Conservation (phyloP, 2,888 invertebrate genomes). For the Melanotus villosus region DNA sequence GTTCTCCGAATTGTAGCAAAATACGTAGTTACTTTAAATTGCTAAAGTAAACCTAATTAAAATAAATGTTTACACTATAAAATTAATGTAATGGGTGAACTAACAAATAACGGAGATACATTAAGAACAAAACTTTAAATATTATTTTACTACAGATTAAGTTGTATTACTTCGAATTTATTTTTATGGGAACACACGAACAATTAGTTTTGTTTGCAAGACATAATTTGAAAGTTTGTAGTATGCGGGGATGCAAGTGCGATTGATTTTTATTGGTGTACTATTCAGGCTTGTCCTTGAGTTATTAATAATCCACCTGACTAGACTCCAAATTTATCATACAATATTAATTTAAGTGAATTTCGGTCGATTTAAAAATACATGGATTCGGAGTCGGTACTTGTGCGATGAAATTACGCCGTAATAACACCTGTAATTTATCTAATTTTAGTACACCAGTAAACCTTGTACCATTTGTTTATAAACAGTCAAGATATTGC, state of each 20-base stretch:
- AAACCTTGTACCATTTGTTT: constrained; percentile 11
- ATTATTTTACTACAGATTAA: too few relatives aligned
- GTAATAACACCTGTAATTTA: constrained; percentile 20
- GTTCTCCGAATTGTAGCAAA: too few relatives aligned
- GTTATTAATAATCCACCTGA: not conserved
- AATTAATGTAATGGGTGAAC: too few relatives aligned
- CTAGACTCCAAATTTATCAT: not conserved
- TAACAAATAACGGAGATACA: too few relatives aligned
- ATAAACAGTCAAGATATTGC: constrained; percentile 13
- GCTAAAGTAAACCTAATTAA: too few relatives aligned
- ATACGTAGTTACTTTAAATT: too few relatives aligned
- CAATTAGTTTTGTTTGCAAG: too few relatives aligned
- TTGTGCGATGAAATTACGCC: not conserved
- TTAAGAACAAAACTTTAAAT: too few relatives aligned
- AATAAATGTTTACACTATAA: too few relatives aligned
- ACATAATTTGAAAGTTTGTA: too few relatives aligned
- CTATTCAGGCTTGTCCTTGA: not conserved
- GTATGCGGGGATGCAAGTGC: constrained; percentile 5
- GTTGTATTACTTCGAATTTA: too few relatives aligned
- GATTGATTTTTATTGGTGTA: constrained; percentile 9
- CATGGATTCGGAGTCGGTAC: not conserved
- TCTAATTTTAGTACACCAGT: constrained; percentile 3
- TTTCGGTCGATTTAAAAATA: not conserved
- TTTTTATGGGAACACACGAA: too few relatives aligned
- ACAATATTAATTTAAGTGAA: not conserved